Percentiles rank a stretch among this genome's conserved stretches.
Evolutionary conservation across 1,140 invertebrate species (phyloP).

Genomic region (Brachionus manjavacas): DNA sequence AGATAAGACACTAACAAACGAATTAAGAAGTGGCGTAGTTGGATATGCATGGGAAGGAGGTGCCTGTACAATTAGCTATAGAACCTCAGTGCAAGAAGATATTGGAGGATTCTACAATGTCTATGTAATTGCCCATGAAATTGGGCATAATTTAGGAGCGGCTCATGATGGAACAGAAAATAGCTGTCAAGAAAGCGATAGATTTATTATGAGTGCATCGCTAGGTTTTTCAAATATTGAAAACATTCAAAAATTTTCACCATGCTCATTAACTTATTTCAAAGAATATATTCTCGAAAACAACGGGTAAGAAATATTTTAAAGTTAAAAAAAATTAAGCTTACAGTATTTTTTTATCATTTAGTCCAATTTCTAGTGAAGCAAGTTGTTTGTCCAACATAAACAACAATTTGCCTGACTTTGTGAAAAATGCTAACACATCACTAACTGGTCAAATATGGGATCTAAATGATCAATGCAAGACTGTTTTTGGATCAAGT

Average conservation of each 20-base stretch:
- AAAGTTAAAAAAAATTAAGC: not conserved
- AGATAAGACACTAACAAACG: not conserved
- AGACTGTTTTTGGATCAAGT: not conserved
- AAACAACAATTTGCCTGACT: not conserved
- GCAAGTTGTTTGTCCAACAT: not conserved
- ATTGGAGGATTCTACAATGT: not conserved
- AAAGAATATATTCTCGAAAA: not conserved
- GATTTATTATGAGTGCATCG: not conserved
- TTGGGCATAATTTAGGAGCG: slow-evolving; percentile 22
- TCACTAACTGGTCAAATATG: not conserved
- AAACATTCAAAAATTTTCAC: not conserved
- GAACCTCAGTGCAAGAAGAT: not conserved
- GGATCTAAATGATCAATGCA: not conserved
- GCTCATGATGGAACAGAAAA: not conserved
- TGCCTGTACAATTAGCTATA: not conserved
- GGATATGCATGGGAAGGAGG: not conserved
- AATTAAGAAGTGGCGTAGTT: not conserved
- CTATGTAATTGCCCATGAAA: not conserved
- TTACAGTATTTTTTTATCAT: not conserved
- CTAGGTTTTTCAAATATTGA: not conserved
- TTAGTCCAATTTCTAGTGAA: not conserved
- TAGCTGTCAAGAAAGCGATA: not conserved
- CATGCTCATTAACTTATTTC: slow-evolving; percentile 25
- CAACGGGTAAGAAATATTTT: not conserved
- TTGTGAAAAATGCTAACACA: not conserved